These are phyloP conservation scores for Rhamphomyia laevipes DNA, from an alignment of 2,888 invertebrate species.

Conservation along the genomic window DNA sequence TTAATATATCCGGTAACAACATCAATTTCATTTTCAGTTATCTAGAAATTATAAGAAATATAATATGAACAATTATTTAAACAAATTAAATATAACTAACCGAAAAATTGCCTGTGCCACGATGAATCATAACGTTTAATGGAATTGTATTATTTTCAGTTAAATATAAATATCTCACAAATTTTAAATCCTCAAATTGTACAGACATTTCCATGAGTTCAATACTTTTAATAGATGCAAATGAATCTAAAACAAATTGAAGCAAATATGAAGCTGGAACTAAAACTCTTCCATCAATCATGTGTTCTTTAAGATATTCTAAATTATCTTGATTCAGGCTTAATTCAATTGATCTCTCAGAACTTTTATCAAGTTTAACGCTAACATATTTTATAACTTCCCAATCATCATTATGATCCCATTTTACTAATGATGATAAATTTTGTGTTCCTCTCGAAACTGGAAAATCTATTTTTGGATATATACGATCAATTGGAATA, in stretches of 20 bases:
- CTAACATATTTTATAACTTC: slow-evolving; percentile 51
- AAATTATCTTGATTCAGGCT: slow-evolving; percentile 48
- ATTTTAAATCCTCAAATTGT: slow-evolving; percentile 68
- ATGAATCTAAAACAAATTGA: slow-evolving; percentile 38
- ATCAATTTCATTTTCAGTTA: slow-evolving; percentile 50
- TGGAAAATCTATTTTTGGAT: slow-evolving; percentile 61
- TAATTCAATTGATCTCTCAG: slow-evolving; percentile 48
- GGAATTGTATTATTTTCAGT: slow-evolving; percentile 46
- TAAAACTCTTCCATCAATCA: slow-evolving; percentile 61
- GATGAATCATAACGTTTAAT: slow-evolving; percentile 41
- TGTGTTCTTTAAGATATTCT: slow-evolving; percentile 62
- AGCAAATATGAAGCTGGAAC: slow-evolving; percentile 74
- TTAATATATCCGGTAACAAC: slow-evolving; percentile 51
- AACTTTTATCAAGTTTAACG: slow-evolving; percentile 49
- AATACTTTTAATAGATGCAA: neutral
- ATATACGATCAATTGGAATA: slow-evolving; percentile 59
- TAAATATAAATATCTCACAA: slow-evolving; percentile 66
- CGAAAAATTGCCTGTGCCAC: slow-evolving; percentile 43
- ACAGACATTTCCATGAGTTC: slow-evolving; percentile 50
- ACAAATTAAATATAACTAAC: slow-evolving; percentile 20
- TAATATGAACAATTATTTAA: too few relatives aligned
- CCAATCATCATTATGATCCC: slow-evolving; percentile 73
- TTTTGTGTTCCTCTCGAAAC: slow-evolving; percentile 76
- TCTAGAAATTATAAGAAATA: slow-evolving; percentile 27
- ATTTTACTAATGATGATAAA: slow-evolving; percentile 64